These are phyloP conservation scores for Ondatra zibethicus DNA, from an alignment of 2,113 vertebrate species.

Conservation along the genomic window DNA sequence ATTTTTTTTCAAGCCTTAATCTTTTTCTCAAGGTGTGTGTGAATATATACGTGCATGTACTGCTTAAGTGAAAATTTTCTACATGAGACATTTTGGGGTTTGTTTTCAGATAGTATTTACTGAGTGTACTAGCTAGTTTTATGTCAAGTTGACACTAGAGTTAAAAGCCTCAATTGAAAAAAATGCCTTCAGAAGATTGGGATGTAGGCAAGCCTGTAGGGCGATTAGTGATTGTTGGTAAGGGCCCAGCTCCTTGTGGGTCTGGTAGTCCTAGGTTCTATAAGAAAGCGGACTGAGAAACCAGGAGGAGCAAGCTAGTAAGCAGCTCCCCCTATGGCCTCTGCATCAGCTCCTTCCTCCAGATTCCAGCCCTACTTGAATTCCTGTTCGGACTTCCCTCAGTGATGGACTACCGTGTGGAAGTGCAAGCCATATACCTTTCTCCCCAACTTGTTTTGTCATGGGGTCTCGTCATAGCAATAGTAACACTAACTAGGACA, in stretches of 20 bases:
- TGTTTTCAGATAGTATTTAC: background rate
- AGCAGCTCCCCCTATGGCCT: background rate
- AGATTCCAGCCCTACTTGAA: background rate
- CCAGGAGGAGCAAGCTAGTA: background rate
- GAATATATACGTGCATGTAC: background rate
- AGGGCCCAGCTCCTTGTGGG: background rate
- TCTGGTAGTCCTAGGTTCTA: background rate
- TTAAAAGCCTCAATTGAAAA: background rate
- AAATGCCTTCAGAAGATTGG: background rate
- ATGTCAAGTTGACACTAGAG: background rate
- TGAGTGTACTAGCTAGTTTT: background rate
- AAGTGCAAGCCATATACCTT: background rate
- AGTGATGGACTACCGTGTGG: background rate
- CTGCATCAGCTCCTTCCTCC: background rate
- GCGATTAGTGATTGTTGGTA: background rate
- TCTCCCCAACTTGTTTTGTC: background rate
- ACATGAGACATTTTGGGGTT: background rate
- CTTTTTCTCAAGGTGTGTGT: background rate
- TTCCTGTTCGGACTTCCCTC: background rate
- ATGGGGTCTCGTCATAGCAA: background rate
- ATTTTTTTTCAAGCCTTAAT: slow-evolving; percentile 33
- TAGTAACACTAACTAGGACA: background rate
- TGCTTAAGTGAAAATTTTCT: slow-evolving; percentile 15
- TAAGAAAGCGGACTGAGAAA: background rate
- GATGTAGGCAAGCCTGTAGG: background rate